Evolutionary conservation across 2,888 invertebrate genomes (phyloP).

Genomic region (Lydus trimaculatus): DNA sequence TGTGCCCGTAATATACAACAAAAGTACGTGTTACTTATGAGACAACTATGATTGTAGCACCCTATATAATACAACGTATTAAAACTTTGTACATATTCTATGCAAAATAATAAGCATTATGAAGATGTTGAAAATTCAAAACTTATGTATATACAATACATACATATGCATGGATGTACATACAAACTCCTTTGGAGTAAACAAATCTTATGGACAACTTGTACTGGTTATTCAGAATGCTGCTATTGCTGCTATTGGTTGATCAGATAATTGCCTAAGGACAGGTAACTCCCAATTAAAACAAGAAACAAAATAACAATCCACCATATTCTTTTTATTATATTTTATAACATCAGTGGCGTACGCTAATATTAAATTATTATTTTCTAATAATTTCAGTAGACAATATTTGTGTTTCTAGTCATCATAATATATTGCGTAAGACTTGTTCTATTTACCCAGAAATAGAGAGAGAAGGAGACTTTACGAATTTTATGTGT

Average conservation of each 20-base stretch:
- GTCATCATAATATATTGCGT: slow-evolving; percentile 23
- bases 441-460: slow-evolving; percentile 10
- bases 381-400: too few species aligned
- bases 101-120: too few species aligned
- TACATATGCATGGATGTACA: too few species aligned
- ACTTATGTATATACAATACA: too few species aligned
- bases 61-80: too few species aligned
- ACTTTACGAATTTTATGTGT: slow-evolving; percentile 21
- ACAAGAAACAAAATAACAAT: neutral
- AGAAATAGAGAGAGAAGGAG: slow-evolving; percentile 5
- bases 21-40: slow-evolving; percentile 1
- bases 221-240: neutral
- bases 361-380: neutral
- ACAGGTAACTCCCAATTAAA: slow-evolving; percentile 38
- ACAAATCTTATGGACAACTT: slow-evolving; percentile 27
- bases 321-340: neutral
- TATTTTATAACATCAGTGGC: neutral
- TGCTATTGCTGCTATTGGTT: slow-evolving; percentile 28
- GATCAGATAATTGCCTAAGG: slow-evolving; percentile 33
- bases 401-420: too few species aligned
- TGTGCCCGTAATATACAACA: slow-evolving; percentile 39
- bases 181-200: neutral
- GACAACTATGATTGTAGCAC: neutral
- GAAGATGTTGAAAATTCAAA: too few species aligned
- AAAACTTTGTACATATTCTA: too few species aligned